These are phyloP conservation scores for Eilema griseolum DNA, from an alignment of 2,888 invertebrate species.

Conservation along the genomic window DNA sequence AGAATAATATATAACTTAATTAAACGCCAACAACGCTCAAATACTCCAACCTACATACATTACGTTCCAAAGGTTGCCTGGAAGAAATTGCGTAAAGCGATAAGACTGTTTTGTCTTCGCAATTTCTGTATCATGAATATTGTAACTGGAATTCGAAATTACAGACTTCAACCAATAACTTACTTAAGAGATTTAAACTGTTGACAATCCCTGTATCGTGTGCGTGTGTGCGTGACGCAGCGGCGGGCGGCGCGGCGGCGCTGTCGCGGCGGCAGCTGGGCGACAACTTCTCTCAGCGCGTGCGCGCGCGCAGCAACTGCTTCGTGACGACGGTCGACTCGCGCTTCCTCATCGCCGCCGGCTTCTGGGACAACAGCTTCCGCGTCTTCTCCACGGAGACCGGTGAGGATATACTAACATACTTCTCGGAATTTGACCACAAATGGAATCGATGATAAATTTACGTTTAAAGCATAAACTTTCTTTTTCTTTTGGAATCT, in stretches of 20 bases:
- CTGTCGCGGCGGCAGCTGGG: constrained; percentile 95
- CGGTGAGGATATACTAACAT: constrained; percentile 82
- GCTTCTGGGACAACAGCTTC: constrained; percentile 99
- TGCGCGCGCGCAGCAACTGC: constrained; percentile 97
- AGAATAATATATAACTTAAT: too few species aligned
- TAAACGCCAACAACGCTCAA: too few species aligned
- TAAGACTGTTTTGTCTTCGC: too few species aligned
- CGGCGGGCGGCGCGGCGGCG: constrained; percentile 92
- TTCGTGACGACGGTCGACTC: constrained; percentile 99
- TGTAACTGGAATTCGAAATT: too few species aligned
- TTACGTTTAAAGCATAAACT: not conserved
- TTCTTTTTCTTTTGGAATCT: not conserved
- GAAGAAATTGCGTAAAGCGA: too few species aligned
- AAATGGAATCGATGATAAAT: not conserved
- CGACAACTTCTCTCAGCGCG: constrained; percentile 99
- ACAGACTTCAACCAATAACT: too few species aligned
- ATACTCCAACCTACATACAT: too few species aligned
- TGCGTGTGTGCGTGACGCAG: constrained; percentile 68
- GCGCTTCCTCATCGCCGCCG: constrained; percentile 98
- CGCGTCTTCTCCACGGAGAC: constrained; percentile 98
- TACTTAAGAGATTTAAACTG: not conserved
- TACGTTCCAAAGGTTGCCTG: too few species aligned
- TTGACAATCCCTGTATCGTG: constrained; percentile 22
- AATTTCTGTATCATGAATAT: too few species aligned
- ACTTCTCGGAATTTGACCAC: too few species aligned